Evolutionary conservation across 2,888 invertebrate genomes (phyloP), one percentile per base, ranked within the genome.

Genomic region (Thalpophila matura): DNA sequence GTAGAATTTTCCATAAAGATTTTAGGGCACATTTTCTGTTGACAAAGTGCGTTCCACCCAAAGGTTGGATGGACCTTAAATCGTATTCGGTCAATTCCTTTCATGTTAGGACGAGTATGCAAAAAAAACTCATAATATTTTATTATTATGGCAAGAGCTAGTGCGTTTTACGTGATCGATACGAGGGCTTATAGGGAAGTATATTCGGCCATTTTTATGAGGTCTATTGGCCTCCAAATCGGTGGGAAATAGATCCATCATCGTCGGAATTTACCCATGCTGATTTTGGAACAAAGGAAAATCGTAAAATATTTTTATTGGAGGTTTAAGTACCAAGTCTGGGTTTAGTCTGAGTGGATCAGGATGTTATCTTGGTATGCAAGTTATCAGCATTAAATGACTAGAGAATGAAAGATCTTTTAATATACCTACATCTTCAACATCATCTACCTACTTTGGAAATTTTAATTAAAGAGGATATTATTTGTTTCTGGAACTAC

Each of bases 91-190:
- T 38, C 56, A 49, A 58, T 56, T 53, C 43, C 59, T 69, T 66
- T 70, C 59, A 69, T 47, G 47, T 72, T 37, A 60, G 65, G 55
- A 61, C 35, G 68, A 53, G 58, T 66, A 74, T 79, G 82, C 82
- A 83, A 79, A 80, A 63, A 76, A 73, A 69, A 22, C 73, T 77
- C 80, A 77, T 83, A 78, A 81, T 81, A 84, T 85, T 84, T 85
- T 84, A 85, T 85, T 85, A 81, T 79, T 81, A 84, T 85, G 69
- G 69, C 46, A 42, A 58, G 40, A 46, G 60, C 65, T 59, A 71
- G 59, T 80, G 57, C 61, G 60, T 56, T 77, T 43, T 29, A 38
- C 49, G 65, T 60, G 77, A 74, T 72, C 67, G 67, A 67, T 61
- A 59, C 49, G 54, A 24, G 14, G 47, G 42, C 49, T 38, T 60